Evolutionary conservation across 2,888 invertebrate genomes (phyloP).

Genomic region (Sinopyrophorus schimmeli): DNA sequence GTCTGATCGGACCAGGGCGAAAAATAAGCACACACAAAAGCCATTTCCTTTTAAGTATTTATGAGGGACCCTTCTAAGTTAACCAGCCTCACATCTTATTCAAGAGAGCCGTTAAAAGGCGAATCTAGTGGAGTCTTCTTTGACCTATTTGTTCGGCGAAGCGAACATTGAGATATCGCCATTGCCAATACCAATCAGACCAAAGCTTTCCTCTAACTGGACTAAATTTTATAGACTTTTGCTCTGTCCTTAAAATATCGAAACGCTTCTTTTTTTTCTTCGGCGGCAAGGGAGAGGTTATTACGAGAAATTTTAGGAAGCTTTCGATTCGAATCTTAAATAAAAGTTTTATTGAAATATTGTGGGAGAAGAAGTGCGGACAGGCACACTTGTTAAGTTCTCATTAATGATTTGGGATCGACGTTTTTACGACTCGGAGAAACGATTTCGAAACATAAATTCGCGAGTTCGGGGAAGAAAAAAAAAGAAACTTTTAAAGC

Average conservation of each 20-base stretch:
- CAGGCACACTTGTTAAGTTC: conserved; percentile 17
- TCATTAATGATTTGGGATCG: conserved; percentile 20
- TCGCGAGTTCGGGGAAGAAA: conserved; percentile 9
- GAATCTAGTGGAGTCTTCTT: conserved; percentile 40
- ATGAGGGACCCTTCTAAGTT: conserved; percentile 38
- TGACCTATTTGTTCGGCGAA: conserved; percentile 44
- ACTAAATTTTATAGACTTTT: conserved; percentile 14
- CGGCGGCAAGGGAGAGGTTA: too few relatives aligned
- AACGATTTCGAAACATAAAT: conserved; percentile 18
- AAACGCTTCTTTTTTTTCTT: too few relatives aligned
- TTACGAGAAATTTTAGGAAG: too few relatives aligned
- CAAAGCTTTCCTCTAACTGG: conserved; percentile 24
- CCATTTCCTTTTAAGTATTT: conserved; percentile 38
- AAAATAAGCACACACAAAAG: conserved; percentile 27
- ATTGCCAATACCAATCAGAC: conserved; percentile 43
- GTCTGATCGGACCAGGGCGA: conserved; percentile 3
- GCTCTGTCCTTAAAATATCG: too few relatives aligned
- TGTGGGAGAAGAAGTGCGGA: neutral
- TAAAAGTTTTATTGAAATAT: too few relatives aligned
- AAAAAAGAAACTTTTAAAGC: conserved; percentile 23
- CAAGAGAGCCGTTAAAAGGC: conserved; percentile 41
- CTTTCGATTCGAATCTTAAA: too few relatives aligned
- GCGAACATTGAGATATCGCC: conserved; percentile 45
- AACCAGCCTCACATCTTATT: conserved; percentile 43
- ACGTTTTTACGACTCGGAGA: conserved; percentile 16